These are phyloP conservation scores for Drosophila subsilvestris DNA, from an alignment of 2,888 invertebrate genomes.

Conservation along the genomic window DNA sequence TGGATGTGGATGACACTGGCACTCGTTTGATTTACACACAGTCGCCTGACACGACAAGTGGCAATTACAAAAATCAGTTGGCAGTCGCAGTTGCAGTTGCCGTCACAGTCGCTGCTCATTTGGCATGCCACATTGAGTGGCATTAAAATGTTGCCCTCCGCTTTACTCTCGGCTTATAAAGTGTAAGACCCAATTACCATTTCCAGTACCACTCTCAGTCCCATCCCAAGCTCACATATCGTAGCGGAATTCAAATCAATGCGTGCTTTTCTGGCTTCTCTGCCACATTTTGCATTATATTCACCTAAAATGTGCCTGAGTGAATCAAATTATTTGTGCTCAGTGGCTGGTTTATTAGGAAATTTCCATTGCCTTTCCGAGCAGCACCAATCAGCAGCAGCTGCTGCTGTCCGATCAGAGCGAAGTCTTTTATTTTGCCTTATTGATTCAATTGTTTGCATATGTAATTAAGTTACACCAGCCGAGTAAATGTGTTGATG, in stretches of 20 bases:
- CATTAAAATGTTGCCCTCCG: slow-evolving; percentile 54
- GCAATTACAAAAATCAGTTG: slow-evolving; percentile 62
- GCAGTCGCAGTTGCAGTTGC: slow-evolving; percentile 2
- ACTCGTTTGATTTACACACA: slow-evolving; percentile 57
- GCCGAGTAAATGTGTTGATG: slow-evolving; percentile 59
- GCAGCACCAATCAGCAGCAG: slow-evolving; percentile 20
- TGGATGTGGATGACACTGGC: slow-evolving; percentile 51
- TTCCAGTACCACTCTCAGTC: background rate
- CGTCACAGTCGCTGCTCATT: slow-evolving; percentile 46
- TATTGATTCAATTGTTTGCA: slow-evolving; percentile 47
- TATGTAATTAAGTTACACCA: slow-evolving; percentile 64
- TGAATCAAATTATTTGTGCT: slow-evolving; percentile 5
- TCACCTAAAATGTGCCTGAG: background rate
- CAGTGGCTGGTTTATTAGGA: background rate
- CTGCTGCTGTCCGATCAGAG: slow-evolving; percentile 1
- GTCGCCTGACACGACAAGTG: slow-evolving; percentile 56
- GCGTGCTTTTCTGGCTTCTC: background rate
- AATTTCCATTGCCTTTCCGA: background rate
- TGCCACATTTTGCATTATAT: background rate
- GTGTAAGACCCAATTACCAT: slow-evolving; percentile 3
- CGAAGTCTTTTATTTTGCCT: slow-evolving; percentile 17
- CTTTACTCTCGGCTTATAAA: background rate
- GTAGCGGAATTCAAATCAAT: background rate
- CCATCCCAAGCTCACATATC: background rate
- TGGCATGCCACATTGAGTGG: slow-evolving; percentile 53